A percentile compares a stretch with the other conserved stretches of the same genome.
These are phyloP conservation scores for Acyrthosiphon pisum DNA, from an alignment of 1,140 invertebrate genomes.

Conservation along the genomic window DNA sequence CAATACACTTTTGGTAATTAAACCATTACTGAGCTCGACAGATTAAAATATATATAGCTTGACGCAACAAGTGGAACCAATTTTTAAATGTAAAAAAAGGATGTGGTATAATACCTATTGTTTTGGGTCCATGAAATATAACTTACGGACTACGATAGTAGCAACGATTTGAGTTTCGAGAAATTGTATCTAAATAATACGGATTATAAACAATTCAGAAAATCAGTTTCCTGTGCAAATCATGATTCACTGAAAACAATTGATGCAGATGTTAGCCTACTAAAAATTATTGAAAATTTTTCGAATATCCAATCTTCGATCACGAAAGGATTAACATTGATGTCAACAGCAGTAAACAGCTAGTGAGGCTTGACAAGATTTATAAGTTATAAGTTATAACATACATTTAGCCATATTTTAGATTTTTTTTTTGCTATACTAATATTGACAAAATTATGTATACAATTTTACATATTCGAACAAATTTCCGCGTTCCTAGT, in stretches of 20 bases:
- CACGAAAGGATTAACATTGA: not conserved
- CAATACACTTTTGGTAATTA: not conserved
- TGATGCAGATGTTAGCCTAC: not conserved
- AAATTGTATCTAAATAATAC: not conserved
- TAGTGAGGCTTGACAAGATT: not conserved
- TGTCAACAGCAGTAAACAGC: not conserved
- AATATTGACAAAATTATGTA: not conserved
- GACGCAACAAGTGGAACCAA: constrained; percentile 12
- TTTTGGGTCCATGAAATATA: not conserved
- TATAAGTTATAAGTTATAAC: no score
- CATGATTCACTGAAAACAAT: not conserved
- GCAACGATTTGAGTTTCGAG: not conserved
- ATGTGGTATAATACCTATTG: not conserved
- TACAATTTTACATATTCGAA: not conserved
- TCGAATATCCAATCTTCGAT: not conserved
- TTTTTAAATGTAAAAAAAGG: not conserved
- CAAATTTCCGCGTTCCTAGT: no score
- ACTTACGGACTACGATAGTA: not conserved
- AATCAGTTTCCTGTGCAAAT: not conserved
- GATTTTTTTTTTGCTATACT: not conserved
- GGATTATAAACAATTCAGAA: not conserved
- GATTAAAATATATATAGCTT: not conserved
- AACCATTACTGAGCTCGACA: not conserved
- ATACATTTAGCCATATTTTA: not conserved
- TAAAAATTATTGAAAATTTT: not conserved